phyloP scores from a whole-genome alignment of 2,888 invertebrate species.

The Drosophila incognita region DNA sequence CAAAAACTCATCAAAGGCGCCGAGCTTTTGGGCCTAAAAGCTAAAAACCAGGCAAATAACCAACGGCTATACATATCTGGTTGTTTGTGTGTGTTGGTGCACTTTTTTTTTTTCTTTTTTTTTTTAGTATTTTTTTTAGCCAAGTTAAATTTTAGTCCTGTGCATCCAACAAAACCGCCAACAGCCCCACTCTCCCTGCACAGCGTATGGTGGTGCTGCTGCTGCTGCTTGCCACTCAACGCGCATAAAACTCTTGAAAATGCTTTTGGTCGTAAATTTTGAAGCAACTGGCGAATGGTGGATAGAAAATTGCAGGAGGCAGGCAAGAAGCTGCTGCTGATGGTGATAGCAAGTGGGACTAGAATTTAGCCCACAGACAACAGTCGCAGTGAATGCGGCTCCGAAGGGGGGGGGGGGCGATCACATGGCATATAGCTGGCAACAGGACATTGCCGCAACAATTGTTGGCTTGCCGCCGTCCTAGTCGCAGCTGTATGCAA shows the following conservation, averaged over 20 bases:
- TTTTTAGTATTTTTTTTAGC: conserved; percentile 27
- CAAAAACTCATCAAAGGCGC: conserved; percentile 27
- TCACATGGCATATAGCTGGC: conserved; percentile 9
- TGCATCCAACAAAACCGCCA: conserved; percentile 14
- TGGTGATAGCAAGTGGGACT: conserved; percentile 5
- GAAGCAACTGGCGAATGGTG: conserved; percentile 65
- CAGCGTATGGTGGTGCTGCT: background rate
- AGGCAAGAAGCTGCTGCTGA: background rate
- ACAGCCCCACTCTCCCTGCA: background rate
- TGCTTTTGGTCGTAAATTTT: conserved; percentile 79
- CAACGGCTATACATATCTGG: conserved; percentile 19
- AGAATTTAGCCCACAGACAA: conserved; percentile 40
- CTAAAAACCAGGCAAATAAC: conserved; percentile 43
- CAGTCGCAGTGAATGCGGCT: conserved; percentile 36
- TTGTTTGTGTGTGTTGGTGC: conserved; percentile 9
- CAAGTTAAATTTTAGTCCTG: conserved; percentile 46
- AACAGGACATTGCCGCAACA: conserved; percentile 76
- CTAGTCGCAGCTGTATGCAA: conserved; percentile 64
- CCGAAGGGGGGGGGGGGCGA: background rate
- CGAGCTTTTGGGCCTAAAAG: conserved; percentile 38
- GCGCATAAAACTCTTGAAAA: conserved; percentile 79
- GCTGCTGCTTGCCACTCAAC: conserved; percentile 57
- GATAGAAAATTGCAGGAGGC: conserved; percentile 12
- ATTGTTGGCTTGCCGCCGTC: conserved; percentile 73
- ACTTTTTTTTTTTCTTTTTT: background rate